Base-by-base conservation (phyloP, 2,888 invertebrate genomes). In the Agonopterix alstromeriana region DNA sequence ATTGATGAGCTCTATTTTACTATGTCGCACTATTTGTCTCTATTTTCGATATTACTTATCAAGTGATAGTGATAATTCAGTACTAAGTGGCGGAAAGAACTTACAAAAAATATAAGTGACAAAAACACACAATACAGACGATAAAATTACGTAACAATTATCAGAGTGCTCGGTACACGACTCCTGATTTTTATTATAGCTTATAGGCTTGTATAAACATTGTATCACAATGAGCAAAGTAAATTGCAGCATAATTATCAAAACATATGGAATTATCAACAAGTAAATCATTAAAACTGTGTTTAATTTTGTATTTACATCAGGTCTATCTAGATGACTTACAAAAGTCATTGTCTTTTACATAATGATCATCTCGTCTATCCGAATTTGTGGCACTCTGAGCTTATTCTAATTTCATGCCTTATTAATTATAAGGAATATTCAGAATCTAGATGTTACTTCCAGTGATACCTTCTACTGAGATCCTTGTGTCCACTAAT, bases 391-490 rank as follows among this genome's bases (percentile, higher is more conserved):
- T 42, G 42, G 42, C 42, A 42, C 42, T 42, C 27, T 5, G 27
- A 27, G 27, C 27, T 27, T 27, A 27, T 1, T 27, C 27, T 27
- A 27, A 27, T 27, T 27, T 7, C 27, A 27, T 27, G 27, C 27
- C 27, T 27, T 27, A 27, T 27, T 5, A 14, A 17, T 43, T 17
- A 12, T 9, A n/a, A 14, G 9, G 14, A 43, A 14, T 27, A 27
- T 27, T 27, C 36, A 27, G 27, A 27, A 27, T 9, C 73, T 79
- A 90, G 60, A 91, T 91, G 73, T 91, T 90, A 82, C 90, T 91
- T 59, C 91, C 91, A 58, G 90, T 90, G 75, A 91, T 90, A 82
- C 91, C 91, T 82, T 91, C 91, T 67, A 91, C 90, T 64, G 90
- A 90, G 82, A 91, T 90, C 75, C 90, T 82, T 61, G 91, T 91